Percentiles rank a stretch among this genome's conserved stretches.
Evolutionary conservation across 2,113 vertebrate genomes (phyloP).

Genomic region (Pholis gunnellus): DNA sequence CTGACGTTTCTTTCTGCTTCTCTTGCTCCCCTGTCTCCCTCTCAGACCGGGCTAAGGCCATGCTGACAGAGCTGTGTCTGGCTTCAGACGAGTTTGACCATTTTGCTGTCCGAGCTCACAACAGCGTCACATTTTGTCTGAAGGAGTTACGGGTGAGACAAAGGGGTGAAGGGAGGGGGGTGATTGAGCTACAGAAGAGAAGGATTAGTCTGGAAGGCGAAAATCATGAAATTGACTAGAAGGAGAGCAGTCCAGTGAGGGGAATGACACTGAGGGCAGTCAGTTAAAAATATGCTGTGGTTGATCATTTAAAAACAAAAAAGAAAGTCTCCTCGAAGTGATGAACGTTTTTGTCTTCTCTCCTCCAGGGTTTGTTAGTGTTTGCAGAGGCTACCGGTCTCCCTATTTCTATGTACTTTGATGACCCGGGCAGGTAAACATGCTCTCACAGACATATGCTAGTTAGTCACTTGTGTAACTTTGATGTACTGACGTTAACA

Average conservation of each 20-base stretch:
- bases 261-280: neutral
- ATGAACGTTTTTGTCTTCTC: neutral
- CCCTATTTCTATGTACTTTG: slow-evolving; percentile 89
- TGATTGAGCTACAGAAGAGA: neutral
- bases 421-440: slow-evolving; percentile 88
- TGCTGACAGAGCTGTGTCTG: slow-evolving; percentile 92
- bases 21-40: neutral
- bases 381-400: slow-evolving; percentile 92
- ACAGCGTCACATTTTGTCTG: slow-evolving; percentile 92
- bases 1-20: neutral
- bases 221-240: neutral
- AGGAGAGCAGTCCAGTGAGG: neutral
- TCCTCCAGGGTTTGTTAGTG: slow-evolving; percentile 88
- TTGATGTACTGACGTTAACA: neutral
- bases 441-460: neutral
- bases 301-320: neutral
- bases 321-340: neutral
- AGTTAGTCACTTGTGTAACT: neutral
- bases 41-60: slow-evolving; percentile 82
- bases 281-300: neutral
- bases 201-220: neutral
- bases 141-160: slow-evolving; percentile 91
- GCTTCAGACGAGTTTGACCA: slow-evolving; percentile 90
- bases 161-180: neutral
- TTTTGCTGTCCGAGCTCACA: slow-evolving; percentile 78